Percentiles rank a stretch among this genome's conserved stretches.
phyloP scores from a whole-genome alignment of 2,888 invertebrate species.

The Agonopterix alstromeriana region DNA sequence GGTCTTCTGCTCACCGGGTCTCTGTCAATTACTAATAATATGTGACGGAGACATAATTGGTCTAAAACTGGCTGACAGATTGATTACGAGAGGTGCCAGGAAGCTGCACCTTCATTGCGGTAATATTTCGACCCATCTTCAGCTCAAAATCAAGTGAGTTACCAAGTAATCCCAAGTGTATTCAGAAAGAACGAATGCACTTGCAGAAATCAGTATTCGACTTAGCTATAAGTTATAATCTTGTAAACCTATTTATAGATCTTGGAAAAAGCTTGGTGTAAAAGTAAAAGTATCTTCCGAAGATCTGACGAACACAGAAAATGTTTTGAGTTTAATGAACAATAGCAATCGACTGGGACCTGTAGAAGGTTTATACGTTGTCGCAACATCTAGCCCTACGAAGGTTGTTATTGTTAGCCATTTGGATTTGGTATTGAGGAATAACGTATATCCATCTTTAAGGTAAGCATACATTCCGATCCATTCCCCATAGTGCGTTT shows the following conservation, averaged over 20 bases:
- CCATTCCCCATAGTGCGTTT: too few species aligned
- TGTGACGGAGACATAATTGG: too few species aligned
- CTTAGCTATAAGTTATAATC: background rate
- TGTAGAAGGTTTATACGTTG: slow-evolving; percentile 26
- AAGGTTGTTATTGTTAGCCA: slow-evolving; percentile 12
- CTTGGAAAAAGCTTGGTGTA: slow-evolving; percentile 21
- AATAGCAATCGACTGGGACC: slow-evolving; percentile 16
- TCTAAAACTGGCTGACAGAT: too few species aligned
- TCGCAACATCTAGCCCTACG: slow-evolving; percentile 9
- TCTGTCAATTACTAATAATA: slow-evolving; percentile 2
- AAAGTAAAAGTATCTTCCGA: slow-evolving; percentile 11
- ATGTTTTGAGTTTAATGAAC: slow-evolving; percentile 15
- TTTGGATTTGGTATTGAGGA: slow-evolving; percentile 25
- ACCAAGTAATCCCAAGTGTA: too few species aligned
- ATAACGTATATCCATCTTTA: slow-evolving; percentile 23
- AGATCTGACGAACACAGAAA: slow-evolving; percentile 7
- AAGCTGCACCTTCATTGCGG: too few species aligned
- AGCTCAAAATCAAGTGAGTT: slow-evolving; percentile 4
- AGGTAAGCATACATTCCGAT: slow-evolving; percentile 18
- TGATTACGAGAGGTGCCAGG: too few species aligned
- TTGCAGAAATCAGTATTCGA: too few species aligned
- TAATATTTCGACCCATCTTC: too few species aligned
- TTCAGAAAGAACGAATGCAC: too few species aligned
- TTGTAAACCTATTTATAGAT: slow-evolving; percentile 12
- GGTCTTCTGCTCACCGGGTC: slow-evolving; percentile 2